Base-by-base conservation (phyloP, 2,888 invertebrate genomes). In the Biston stratarius region DNA sequence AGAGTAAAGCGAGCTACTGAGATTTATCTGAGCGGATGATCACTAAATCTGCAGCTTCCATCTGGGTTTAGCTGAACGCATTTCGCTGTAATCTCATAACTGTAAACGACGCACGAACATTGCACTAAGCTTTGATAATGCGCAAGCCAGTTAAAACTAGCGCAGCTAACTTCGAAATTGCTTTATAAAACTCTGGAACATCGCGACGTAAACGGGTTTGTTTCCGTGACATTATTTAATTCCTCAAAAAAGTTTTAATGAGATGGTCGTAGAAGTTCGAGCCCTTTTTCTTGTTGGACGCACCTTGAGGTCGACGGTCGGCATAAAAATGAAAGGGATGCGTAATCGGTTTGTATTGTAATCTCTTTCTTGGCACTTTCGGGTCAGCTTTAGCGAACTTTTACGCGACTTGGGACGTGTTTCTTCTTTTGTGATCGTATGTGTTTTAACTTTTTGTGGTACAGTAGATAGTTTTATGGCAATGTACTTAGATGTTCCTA, bases 221-320 rank as follows among this genome's bases (percentile, higher is more conserved):
- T 81, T 81, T 74, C 75, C 63, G 70, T 63, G 75, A 73, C 79
- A 76, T 82, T 83, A 86, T 84, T 85, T 85, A 84, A 86, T 85
- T 84, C 80, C 78, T 77, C 67, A 71, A 76, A 77, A 81, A 86
- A 87, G 81, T 87, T 86, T 86, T 86, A 87, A 86, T 86, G 86
- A 87, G 83, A 76, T 72, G 73, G 69, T 69, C 75, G 72, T 62
- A 71, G 62, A 76, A 68, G 67, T 71, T 72, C 40, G 11, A 64
- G 61, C 67, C 67, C 64, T 72, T 74, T 72, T 76, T 71, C 72
- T 74, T 71, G 64, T 66, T 55, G 69, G 69, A 63, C 69, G 69
- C 73, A 74, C 70, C 72, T 74, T 67, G 56, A 69, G 69, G 62
- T 55, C 67, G 53, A 6, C 48, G 64, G 61, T 62, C 61, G 61